These are phyloP conservation scores for Zeuzera pyrina DNA, from an alignment of 2,888 invertebrate genomes.

Conservation along the genomic window DNA sequence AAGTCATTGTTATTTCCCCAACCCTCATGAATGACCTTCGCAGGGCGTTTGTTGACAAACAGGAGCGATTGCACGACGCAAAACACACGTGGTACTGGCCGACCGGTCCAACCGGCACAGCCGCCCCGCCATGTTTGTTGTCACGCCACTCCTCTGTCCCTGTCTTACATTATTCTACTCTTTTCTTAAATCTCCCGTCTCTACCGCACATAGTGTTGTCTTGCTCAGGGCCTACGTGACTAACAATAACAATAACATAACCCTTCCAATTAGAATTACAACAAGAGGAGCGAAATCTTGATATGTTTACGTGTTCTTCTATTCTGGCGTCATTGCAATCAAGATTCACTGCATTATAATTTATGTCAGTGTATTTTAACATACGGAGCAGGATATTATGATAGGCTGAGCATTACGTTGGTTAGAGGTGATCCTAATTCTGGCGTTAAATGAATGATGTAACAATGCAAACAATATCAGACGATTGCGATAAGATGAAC, in stretches of 20 bases:
- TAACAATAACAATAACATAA: conserved; percentile 62
- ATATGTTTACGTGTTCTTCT: conserved; percentile 16
- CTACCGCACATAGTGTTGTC: conserved; percentile 28
- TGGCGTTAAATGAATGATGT: too few species aligned
- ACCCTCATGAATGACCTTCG: conserved; percentile 61
- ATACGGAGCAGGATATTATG: too few species aligned
- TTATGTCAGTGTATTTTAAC: too few species aligned
- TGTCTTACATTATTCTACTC: conserved; percentile 31
- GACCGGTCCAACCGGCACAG: conserved; percentile 64
- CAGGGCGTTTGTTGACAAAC: conserved; percentile 70
- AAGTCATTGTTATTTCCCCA: conserved; percentile 50
- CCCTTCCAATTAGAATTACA: conserved; percentile 34
- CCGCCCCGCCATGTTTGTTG: conserved; percentile 68
- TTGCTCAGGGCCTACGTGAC: conserved; percentile 62
- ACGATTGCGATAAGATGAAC: too few species aligned
- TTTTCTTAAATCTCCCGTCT: conserved; percentile 25
- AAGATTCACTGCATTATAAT: conserved; percentile 16
- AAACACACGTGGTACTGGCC: conserved; percentile 59
- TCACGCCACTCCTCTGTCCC: conserved; percentile 58
- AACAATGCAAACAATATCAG: too few species aligned
- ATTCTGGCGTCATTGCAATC: conserved; percentile 20
- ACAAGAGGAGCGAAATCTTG: conserved; percentile 21
- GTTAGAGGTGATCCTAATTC: too few species aligned
- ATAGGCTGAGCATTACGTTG: too few species aligned
- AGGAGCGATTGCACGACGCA: conserved; percentile 49